Evolutionary conservation across 2,888 invertebrate genomes (phyloP).

Genomic region (Nephrotoma guestfalica): DNA sequence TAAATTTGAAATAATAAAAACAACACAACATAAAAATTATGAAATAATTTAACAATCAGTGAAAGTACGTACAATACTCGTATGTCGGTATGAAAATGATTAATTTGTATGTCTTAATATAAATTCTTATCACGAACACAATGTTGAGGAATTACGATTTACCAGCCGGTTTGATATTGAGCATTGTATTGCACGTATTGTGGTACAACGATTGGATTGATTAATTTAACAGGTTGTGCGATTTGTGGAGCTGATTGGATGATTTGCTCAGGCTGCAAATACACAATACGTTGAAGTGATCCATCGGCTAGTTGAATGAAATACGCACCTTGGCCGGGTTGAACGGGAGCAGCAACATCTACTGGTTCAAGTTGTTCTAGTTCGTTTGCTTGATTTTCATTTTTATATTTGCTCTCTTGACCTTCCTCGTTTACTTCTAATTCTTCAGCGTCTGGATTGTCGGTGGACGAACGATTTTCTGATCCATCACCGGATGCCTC

Average conservation of each 20-base stretch:
- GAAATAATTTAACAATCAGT: background rate
- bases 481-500: background rate
- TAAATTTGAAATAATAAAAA: background rate
- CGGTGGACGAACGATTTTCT: slow-evolving; percentile 10
- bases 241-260: background rate
- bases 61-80: background rate
- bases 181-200: background rate
- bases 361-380: background rate
- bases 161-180: background rate
- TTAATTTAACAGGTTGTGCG: background rate
- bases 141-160: background rate
- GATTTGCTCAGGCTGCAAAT: slow-evolving; percentile 32
- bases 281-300: slow-evolving; percentile 45
- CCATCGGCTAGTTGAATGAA: slow-evolving; percentile 48
- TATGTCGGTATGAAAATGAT: background rate
- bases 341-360: background rate
- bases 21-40: background rate
- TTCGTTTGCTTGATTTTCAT: background rate
- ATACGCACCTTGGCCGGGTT: slow-evolving; percentile 36
- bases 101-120: background rate
- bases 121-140: background rate
- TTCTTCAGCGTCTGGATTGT: background rate
- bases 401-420: background rate
- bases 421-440: background rate
- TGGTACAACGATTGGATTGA: slow-evolving; percentile 2